A percentile compares a stretch with the other conserved stretches of the same genome.
Conservation (phyloP, 2,113 vertebrate genomes). For the Amphiprion percula region DNA sequence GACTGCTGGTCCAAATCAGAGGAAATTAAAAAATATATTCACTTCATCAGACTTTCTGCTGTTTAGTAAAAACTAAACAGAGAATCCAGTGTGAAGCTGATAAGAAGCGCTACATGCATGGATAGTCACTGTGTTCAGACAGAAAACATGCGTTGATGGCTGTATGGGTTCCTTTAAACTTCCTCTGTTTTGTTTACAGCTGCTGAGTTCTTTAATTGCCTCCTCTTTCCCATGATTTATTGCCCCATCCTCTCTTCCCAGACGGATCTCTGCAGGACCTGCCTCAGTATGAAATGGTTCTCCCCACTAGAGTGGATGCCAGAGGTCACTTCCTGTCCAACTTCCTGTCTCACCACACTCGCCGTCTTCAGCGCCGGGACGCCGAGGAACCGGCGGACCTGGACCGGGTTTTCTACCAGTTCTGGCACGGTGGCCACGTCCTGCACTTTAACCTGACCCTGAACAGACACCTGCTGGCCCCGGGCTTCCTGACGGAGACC, state of each 20-base stretch:
- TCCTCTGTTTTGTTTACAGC: conserved; percentile 35
- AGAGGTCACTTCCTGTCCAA: conserved; percentile 92
- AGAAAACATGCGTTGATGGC: conserved; percentile 18
- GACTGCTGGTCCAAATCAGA: background rate
- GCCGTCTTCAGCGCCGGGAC: conserved; percentile 86
- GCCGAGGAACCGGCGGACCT: conserved; percentile 37
- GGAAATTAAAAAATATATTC: conserved; percentile 10
- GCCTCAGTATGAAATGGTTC: conserved; percentile 87
- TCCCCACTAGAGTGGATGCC: conserved; percentile 90
- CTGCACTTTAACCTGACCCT: conserved; percentile 92
- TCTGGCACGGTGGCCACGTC: conserved; percentile 83
- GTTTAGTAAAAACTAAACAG: background rate
- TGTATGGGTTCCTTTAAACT: conserved; percentile 47
- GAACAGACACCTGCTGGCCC: conserved; percentile 89
- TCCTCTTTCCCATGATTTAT: conserved; percentile 39
- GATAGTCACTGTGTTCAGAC: conserved; percentile 7
- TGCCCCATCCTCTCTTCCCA: conserved; percentile 56
- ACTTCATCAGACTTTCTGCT: conserved; percentile 9
- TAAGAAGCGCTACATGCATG: background rate
- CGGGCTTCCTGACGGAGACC: conserved; percentile 90
- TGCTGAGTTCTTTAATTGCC: conserved; percentile 29
- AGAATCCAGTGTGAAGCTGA: background rate
- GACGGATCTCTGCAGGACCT: conserved; percentile 61
- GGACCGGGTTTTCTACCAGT: conserved; percentile 86
- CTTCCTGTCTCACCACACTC: conserved; percentile 86